Evolutionary conservation across 1,140 invertebrate genomes (phyloP).

Genomic region (Nomia melanderi): DNA sequence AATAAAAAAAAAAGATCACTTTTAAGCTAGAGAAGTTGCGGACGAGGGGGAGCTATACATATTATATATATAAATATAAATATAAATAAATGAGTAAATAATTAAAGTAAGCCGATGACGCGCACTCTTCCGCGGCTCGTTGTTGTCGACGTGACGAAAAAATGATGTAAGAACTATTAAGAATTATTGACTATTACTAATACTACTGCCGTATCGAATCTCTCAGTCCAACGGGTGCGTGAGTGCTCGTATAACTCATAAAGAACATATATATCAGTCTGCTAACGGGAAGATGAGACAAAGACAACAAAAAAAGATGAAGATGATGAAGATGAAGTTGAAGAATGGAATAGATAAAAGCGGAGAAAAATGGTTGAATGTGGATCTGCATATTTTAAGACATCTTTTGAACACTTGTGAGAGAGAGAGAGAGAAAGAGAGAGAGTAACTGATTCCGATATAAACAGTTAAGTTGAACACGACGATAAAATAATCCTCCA

Average conservation of each 20-base stretch:
- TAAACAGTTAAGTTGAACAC: slow-evolving; percentile 26
- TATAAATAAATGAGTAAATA: slow-evolving; percentile 47
- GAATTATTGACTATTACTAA: slow-evolving; percentile 39
- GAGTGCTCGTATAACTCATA: slow-evolving; percentile 38
- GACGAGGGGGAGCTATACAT: slow-evolving; percentile 46
- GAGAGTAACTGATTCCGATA: background rate
- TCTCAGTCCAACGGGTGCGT: slow-evolving; percentile 50
- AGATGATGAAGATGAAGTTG: slow-evolving; percentile 25
- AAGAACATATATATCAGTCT: slow-evolving; percentile 41
- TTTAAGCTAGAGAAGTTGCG: slow-evolving; percentile 46
- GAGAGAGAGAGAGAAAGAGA: background rate
- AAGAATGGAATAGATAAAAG: slow-evolving; percentile 3
- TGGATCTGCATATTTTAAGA: slow-evolving; percentile 63
- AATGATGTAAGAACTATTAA: slow-evolving; percentile 23
- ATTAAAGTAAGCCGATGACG: slow-evolving; percentile 44
- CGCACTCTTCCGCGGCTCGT: slow-evolving; percentile 22
- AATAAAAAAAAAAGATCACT: no score
- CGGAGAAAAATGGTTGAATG: slow-evolving; percentile 41
- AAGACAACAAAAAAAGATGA: no score
- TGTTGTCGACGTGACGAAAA: slow-evolving; percentile 26
- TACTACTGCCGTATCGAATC: slow-evolving; percentile 63
- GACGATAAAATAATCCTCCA: slow-evolving; percentile 13
- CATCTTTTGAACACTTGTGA: slow-evolving; percentile 55
- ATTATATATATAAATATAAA: slow-evolving; percentile 54
- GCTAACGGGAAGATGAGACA: slow-evolving; percentile 14